These are phyloP conservation scores for Synanthedon vespiformis DNA, from an alignment of 2,888 invertebrate species.

Conservation along the genomic window DNA sequence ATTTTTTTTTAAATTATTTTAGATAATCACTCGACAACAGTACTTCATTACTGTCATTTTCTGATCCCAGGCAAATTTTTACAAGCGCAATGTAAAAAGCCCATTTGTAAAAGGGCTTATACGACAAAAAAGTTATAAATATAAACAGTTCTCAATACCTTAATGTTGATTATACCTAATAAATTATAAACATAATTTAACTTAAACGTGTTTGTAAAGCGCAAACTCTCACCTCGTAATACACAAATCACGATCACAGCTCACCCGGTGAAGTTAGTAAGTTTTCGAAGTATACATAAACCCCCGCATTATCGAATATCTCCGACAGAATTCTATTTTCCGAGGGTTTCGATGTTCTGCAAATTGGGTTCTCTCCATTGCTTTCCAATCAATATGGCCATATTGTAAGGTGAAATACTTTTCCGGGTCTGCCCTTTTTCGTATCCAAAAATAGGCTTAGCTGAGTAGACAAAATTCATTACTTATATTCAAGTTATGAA, in stretches of 20 bases:
- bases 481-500: too few relatives aligned
- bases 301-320: not conserved
- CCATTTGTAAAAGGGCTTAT: too few relatives aligned
- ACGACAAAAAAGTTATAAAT: too few relatives aligned
- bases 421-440: slow-evolving; percentile 14
- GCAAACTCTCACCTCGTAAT: not conserved
- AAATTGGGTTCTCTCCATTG: not conserved
- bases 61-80: too few relatives aligned
- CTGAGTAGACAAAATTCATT: too few relatives aligned
- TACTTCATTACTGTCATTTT: too few relatives aligned
- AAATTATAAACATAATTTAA: not conserved
- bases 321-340: not conserved
- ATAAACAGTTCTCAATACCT: too few relatives aligned
- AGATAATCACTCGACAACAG: too few relatives aligned
- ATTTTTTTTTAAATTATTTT: too few relatives aligned
- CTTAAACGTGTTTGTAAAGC: not conserved
- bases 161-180: not conserved
- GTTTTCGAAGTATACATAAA: not conserved
- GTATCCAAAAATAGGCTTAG: slow-evolving; percentile 1
- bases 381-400: slow-evolving; percentile 6
- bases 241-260: not conserved
- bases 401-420: slow-evolving; percentile 13
- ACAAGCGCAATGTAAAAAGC: too few relatives aligned
- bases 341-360: not conserved
- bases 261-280: not conserved